These are phyloP conservation scores for Euthynnus affinis DNA, from an alignment of 2,797 vertebrate species.

Conservation along the genomic window DNA sequence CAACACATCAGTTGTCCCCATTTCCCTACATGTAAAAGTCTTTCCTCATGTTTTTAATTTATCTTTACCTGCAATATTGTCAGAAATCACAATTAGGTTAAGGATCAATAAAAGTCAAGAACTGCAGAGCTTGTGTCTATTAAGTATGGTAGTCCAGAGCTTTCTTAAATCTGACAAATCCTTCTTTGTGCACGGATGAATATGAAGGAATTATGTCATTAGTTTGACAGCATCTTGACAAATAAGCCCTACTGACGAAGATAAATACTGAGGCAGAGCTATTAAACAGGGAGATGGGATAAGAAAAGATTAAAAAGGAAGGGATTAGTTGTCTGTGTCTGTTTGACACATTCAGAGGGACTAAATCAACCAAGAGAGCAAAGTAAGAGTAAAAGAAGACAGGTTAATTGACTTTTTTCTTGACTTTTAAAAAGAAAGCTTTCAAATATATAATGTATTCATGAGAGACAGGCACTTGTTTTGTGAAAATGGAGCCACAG, in stretches of 20 bases:
- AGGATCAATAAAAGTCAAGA: background rate
- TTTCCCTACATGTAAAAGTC: background rate
- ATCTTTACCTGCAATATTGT: background rate
- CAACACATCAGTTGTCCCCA: background rate
- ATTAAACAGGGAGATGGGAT: constrained; percentile 5
- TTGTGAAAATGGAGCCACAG: background rate
- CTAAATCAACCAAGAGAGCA: background rate
- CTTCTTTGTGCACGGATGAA: background rate
- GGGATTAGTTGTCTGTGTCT: background rate
- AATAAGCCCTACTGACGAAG: background rate
- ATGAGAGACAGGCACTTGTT: background rate
- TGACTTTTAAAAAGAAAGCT: constrained; percentile 5
- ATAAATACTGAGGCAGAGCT: constrained; percentile 20
- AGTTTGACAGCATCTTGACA: background rate
- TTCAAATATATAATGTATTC: background rate
- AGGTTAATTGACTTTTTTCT: background rate
- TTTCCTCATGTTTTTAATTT: no score
- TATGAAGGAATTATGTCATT: background rate
- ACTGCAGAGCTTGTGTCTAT: background rate
- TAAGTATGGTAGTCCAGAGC: background rate
- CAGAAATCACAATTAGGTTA: background rate
- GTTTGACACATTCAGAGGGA: background rate
- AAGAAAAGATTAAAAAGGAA: constrained; percentile 21
- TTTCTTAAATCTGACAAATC: background rate
- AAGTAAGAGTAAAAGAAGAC: background rate